A percentile compares a stretch with the other conserved stretches of the same genome.
Conservation (phyloP, 2,888 invertebrate species). For the Antitype chi region DNA sequence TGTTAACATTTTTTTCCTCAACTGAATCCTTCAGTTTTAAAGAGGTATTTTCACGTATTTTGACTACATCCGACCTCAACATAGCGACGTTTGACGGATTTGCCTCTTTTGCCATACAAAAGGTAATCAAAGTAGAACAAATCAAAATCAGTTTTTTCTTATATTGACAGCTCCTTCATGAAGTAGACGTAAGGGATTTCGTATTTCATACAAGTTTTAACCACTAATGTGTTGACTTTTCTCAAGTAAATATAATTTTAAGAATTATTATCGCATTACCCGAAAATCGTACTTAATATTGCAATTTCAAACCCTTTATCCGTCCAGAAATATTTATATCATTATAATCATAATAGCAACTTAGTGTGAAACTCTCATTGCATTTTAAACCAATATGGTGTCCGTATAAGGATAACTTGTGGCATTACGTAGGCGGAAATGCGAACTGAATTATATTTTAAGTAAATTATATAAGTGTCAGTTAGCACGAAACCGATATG, state of each 20-base stretch:
- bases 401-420: conserved; percentile 4
- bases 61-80: not conserved
- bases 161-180: not conserved
- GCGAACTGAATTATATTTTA: conserved; percentile 27
- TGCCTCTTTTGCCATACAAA: not conserved
- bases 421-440: conserved; percentile 31
- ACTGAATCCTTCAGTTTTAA: conserved; percentile 4
- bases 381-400: not conserved
- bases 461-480: conserved; percentile 33
- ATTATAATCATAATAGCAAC: not conserved
- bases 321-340: not conserved
- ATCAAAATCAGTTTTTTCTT: not conserved
- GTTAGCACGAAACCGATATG: conserved; percentile 29
- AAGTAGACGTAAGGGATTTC: not conserved
- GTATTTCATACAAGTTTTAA: not conserved
- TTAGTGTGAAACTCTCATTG: not conserved
- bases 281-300: too few species aligned
- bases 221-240: too few species aligned
- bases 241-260: too few species aligned
- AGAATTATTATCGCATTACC: too few species aligned
- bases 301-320: not conserved
- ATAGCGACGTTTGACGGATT: not conserved
- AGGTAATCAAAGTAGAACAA: not conserved
- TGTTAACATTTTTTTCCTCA: conserved; percentile 28
- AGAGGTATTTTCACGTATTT: conserved; percentile 14